Base-by-base conservation (phyloP, 2,888 invertebrate genomes). In the Leptopilina drosophilae region DNA sequence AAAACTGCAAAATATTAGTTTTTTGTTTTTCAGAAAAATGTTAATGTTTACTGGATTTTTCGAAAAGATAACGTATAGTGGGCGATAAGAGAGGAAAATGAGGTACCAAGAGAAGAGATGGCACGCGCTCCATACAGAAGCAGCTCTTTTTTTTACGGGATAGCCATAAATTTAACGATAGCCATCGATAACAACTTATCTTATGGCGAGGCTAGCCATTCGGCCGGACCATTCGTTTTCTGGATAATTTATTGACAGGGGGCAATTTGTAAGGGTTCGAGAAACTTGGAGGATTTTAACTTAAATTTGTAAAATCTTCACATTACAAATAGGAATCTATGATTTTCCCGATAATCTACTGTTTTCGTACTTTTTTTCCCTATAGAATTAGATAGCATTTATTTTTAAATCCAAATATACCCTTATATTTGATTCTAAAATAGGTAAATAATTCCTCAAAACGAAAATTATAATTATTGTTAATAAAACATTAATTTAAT, bases 181-280 rank as follows among this genome's bases (percentile, higher is more conserved):
- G 89, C 85, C 87, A 87, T 90, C 89, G 90, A 90, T 90, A 90
- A 89, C 89, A 88, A 86, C 86, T 85, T 89, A 90, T 89, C 89
- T 84, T 79, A 82, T 81, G 82, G 77, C 78, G 75, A 83, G 82
- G 78, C 82, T 83, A 81, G 79, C 84, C 80, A 81, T 76, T 80
- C 84, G 82, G 83, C 82, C 85, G 85, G 83, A 80, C 83, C 83
- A 85, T 82, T 84, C 87, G 85, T 88, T 89, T 89, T 88, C 85
- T 87, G 84, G 85, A 85, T 84, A 88, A 89, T 89, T 88, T 89
- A 89, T 89, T 84, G 87, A 82, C 77, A 42, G 42, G 81, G 81
- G 80, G 87, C 87, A 88, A 88, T 89, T 89, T 88, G 87, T 87
- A 86, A 86, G 88, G 87, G 88, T 83, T 79, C 82, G 80, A 76